Evolutionary conservation across 1,140 invertebrate species (phyloP).

Genomic region (Chironomus tepperi): DNA sequence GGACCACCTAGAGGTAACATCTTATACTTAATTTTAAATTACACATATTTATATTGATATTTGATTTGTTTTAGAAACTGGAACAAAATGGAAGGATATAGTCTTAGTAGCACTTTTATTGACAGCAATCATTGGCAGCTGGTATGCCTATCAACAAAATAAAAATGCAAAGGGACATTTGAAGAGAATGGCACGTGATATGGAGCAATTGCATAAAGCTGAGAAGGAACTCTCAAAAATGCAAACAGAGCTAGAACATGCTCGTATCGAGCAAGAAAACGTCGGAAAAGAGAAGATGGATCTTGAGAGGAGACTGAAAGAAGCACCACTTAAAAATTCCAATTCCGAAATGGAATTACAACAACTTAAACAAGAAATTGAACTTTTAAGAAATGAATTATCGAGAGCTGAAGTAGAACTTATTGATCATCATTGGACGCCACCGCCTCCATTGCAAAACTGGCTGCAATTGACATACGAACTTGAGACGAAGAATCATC

Average conservation of each 20-base stretch:
- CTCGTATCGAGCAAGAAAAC: conserved; percentile 53
- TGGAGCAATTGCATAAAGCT: conserved; percentile 84
- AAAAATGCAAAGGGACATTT: conserved; percentile 77
- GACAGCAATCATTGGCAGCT: conserved; percentile 76
- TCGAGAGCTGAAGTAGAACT: conserved; percentile 79
- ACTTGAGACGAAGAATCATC: conserved; percentile 80
- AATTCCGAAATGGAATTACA: conserved; percentile 74
- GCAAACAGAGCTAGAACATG: conserved; percentile 51
- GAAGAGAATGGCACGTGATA: conserved; percentile 81
- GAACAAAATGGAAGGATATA: conserved; percentile 77
- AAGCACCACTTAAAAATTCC: conserved; percentile 57
- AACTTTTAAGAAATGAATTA: conserved; percentile 73
- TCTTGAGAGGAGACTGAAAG: conserved; percentile 65
- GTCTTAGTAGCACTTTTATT: conserved; percentile 72
- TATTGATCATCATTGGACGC: conserved; percentile 77
- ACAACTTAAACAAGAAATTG: conserved; percentile 72
- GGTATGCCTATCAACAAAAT: conserved; percentile 83
- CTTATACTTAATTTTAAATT: neutral
- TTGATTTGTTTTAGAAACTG: conserved; percentile 37
- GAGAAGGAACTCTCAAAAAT: conserved; percentile 77
- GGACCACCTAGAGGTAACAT: conserved; percentile 86
- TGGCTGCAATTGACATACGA: conserved; percentile 94
- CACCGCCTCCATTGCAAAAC: conserved; percentile 77
- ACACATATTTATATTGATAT: neutral
- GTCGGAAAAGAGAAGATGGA: conserved; percentile 72